Conservation (phyloP, 1,140 invertebrate genomes). For the Magallana angulata region DNA sequence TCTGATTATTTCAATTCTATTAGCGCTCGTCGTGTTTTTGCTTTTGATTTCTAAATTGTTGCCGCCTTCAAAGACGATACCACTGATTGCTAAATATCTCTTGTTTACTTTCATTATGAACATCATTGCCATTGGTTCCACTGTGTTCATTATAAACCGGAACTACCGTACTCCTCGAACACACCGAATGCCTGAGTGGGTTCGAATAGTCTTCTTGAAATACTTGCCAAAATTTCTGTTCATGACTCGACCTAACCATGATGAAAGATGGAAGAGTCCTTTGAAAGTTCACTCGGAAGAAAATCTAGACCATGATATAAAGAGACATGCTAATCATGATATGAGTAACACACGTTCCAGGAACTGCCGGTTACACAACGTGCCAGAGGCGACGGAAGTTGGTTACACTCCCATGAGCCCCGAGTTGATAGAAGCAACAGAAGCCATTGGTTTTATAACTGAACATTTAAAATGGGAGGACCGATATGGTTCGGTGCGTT, state of each 20-base stretch:
- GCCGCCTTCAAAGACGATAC: slow-evolving; percentile 86
- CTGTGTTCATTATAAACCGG: slow-evolving; percentile 99
- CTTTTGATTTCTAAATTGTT: slow-evolving; percentile 99
- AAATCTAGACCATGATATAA: slow-evolving; percentile 9
- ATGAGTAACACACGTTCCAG: slow-evolving; percentile 17
- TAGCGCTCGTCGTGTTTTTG: slow-evolving; percentile 99
- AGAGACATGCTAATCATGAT: slow-evolving; percentile 1
- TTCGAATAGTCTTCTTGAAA: slow-evolving; percentile 77
- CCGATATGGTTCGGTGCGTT: slow-evolving; percentile 72
- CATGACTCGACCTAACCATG: slow-evolving; percentile 78
- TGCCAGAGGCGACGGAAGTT: not conserved
- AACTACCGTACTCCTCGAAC: slow-evolving; percentile 96
- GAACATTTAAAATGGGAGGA: slow-evolving; percentile 75
- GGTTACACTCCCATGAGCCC: slow-evolving; percentile 61
- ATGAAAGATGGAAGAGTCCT: slow-evolving; percentile 81
- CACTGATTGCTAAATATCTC: slow-evolving; percentile 96
- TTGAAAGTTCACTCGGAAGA: not conserved
- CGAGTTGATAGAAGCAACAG: slow-evolving; percentile 76
- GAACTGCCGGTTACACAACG: slow-evolving; percentile 2
- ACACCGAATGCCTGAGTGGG: slow-evolving; percentile 81
- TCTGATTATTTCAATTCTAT: slow-evolving; percentile 97
- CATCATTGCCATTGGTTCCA: slow-evolving; percentile 98
- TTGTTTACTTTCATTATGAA: slow-evolving; percentile 99
- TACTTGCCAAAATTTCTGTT: slow-evolving; percentile 77
- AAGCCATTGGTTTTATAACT: slow-evolving; percentile 80